phyloP scores from a whole-genome alignment of 2,797 vertebrate species.

The Coregonus ussuriensis region DNA sequence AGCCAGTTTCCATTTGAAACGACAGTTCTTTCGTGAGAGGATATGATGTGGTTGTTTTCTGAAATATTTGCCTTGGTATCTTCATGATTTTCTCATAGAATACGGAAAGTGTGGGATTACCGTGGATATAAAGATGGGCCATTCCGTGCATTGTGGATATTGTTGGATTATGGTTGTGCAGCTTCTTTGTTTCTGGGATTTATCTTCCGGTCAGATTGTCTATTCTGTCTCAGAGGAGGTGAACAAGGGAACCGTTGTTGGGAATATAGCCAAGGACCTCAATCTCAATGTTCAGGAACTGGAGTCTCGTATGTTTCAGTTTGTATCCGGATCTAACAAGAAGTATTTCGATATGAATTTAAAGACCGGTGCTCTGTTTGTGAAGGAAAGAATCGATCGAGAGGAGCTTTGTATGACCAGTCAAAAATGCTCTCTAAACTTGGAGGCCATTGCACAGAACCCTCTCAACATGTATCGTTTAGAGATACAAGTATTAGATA shows the following conservation, averaged over 20 bases:
- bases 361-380: conserved; percentile 7
- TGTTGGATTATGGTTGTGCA: background rate
- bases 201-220: conserved; percentile 6
- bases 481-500: background rate
- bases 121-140: background rate
- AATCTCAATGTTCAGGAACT: conserved; percentile 11
- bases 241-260: conserved; percentile 15
- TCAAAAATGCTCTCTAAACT: background rate
- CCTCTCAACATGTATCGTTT: background rate
- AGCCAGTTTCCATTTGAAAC: background rate
- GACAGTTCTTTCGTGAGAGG: background rate
- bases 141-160: background rate
- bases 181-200: conserved; percentile 6
- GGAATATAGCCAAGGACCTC: conserved; percentile 10
- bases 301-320: conserved; percentile 18
- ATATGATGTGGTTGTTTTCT: background rate
- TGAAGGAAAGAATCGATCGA: conserved; percentile 12
- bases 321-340: conserved; percentile 8
- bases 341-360: conserved; percentile 14
- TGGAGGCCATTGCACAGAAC: conserved; percentile 2
- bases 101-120: background rate
- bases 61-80: background rate
- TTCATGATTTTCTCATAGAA: background rate
- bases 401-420: conserved; percentile 4
- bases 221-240: conserved; percentile 16